Base-by-base conservation (phyloP, 23 tunicate genomes). In the Botrylloides violaceus region DNA sequence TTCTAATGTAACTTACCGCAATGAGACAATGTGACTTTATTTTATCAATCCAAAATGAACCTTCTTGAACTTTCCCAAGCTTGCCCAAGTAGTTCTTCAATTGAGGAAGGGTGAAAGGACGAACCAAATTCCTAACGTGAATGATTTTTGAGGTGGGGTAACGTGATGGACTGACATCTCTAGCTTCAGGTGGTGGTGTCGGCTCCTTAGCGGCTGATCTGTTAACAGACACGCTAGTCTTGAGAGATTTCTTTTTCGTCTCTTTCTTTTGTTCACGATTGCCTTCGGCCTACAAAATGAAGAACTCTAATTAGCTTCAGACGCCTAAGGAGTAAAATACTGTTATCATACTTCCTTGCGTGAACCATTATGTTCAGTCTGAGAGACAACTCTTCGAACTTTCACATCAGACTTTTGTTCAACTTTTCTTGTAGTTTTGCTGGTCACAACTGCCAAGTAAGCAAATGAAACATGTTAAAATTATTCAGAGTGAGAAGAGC, bases 11-110 rank as follows among this genome's bases (percentile, higher is more conserved):
- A 65, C 94, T 93, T 53, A 93, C 98, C 6, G 73, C 66, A 1
- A 86, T 94, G 61, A 93, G 74, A 59, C 98, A 93, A 50, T 93
- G 87, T 1, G 94, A 85, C 64, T 93, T 93, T 20, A 93, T 93
- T 21, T 66, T 93, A 75, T 93, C 81, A 49, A 93, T 86, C 98
- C 98, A 93, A 59, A 93, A 93, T 2, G 94, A 81, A 57, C 77
- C 77, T 50, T 90, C 88, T 22, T 65, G 15, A 32, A 77, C 74
- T n/a, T 72, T 71, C 3, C 98, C 98, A 29, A 60, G 25, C 66
- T 85, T 92, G 26, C 64, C 48, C 72, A 93, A 63, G 58, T 80
- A 59, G 29, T 77, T 77, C 65, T 85, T 85, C 49, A 93, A 84
- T 38, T 93, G 98, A 3, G 77, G 57, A 0, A 80, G 48, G 6